These are phyloP conservation scores for Temnothorax nylanderi DNA, from an alignment of 1,140 invertebrate genomes.

Conservation along the genomic window DNA sequence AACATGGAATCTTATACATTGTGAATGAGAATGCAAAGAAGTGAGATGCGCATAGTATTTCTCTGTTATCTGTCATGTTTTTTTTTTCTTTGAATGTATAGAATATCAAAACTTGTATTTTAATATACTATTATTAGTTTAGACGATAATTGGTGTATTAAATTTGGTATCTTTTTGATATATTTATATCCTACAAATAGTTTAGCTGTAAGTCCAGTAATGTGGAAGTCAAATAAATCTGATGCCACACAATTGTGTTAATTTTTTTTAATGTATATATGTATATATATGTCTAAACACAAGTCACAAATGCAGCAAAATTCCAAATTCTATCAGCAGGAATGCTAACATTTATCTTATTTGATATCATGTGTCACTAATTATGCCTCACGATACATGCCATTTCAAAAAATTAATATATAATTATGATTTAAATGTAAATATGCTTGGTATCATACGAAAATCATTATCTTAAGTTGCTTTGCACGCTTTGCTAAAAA, in stretches of 20 bases:
- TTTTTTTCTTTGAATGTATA: not conserved
- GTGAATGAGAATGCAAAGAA: not conserved
- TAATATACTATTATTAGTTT: conserved; percentile 4
- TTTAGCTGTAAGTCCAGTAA: not conserved
- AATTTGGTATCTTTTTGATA: not conserved
- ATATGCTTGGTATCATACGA: not conserved
- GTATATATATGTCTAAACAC: not conserved
- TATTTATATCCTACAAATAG: not conserved
- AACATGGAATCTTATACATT: not conserved
- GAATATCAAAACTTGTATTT: not conserved
- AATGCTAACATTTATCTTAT: not conserved
- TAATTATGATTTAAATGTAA: not conserved
- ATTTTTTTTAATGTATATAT: conserved; percentile 26
- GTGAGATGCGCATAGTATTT: not conserved
- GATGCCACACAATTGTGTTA: conserved; percentile 18
- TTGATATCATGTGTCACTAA: not conserved
- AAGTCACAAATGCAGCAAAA: not conserved
- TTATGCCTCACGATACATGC: not conserved
- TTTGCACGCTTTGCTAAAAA: conserved; percentile 52
- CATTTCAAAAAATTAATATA: not conserved
- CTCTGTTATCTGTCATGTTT: not conserved
- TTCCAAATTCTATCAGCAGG: not conserved
- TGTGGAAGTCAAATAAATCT: conserved; percentile 38
- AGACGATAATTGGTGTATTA: not conserved
- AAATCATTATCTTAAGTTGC: conserved; percentile 17